Evolutionary conservation across 2,888 invertebrate species (phyloP), one percentile per base, ranked within the genome.

Genomic region (Crossocerus cetratus): DNA sequence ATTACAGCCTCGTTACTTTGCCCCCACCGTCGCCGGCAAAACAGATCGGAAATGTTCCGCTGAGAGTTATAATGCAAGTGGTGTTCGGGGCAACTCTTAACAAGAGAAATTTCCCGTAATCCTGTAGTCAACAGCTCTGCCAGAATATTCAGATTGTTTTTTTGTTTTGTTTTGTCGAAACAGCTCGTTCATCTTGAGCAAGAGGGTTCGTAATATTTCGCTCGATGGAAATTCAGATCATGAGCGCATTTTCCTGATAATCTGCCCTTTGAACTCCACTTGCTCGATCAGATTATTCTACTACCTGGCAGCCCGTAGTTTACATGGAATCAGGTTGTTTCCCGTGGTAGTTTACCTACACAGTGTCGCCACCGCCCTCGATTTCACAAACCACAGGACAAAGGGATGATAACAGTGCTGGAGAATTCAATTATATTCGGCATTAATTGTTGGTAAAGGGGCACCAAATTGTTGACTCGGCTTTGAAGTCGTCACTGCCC

Each of bases 291-390:
- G 68, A 74, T 74, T 77, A 42, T 56, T n/a, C 49, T 42, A 20
- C 61, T 54, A 66, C 57, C 63, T 68, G 68, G 65, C 64, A 65
- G 55, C 66, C 60, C 58, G 65, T 68, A 68, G 77, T 77, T 77
- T 77, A 53, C 68, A 68, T 65, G 65, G 65, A 20, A 21, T 53
- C 68, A 55, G 60, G 32, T 32, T 1, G 32, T 0, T 32, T 32
- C 32, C 8, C 5, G 5, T 32, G 32, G 32, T 11, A 32, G 32
- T 32, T 32, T 32, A 32, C 32, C 32, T 32, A 8, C 32, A 8
- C 32, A 32, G 11, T 32, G 11, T 8, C 32, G 32, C 22, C 44
- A 23, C 44, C 23, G 11, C 58, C 44, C 62, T 67, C 18, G 58
- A 62, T 53, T 58, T 62, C 20, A 32, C 54, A 71, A 63, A 58